phyloP scores from a whole-genome alignment of 2,888 invertebrate species.

The Volucella zonaria region DNA sequence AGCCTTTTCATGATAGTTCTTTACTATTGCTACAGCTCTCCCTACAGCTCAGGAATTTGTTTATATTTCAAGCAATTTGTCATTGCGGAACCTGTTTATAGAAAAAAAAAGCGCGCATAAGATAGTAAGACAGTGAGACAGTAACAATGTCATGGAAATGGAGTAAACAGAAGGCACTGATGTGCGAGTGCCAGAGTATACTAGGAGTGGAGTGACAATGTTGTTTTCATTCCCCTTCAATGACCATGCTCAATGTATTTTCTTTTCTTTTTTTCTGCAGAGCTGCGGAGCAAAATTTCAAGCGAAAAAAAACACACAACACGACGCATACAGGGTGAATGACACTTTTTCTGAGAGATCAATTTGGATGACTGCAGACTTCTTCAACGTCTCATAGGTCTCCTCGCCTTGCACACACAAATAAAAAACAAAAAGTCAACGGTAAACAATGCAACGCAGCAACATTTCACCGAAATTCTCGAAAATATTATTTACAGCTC shows the following conservation, averaged over 20 bases:
- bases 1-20: constrained; percentile 45
- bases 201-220: constrained; percentile 24
- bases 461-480: too few species aligned
- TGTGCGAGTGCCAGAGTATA: constrained; percentile 17
- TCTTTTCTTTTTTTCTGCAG: constrained; percentile 1
- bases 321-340: constrained; percentile 63
- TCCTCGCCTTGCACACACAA: too few species aligned
- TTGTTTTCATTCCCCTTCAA: constrained; percentile 52
- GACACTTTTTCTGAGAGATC: constrained; percentile 32
- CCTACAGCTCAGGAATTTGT: constrained; percentile 29
- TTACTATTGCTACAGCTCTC: constrained; percentile 5
- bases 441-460: too few species aligned
- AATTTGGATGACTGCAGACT: too few species aligned
- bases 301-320: constrained; percentile 34
- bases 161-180: constrained; percentile 35
- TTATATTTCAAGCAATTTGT: constrained; percentile 25
- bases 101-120: constrained; percentile 33
- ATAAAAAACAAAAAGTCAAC: too few species aligned
- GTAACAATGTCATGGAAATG: constrained; percentile 46
- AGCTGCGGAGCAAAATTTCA: constrained; percentile 16
- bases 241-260: constrained; percentile 52
- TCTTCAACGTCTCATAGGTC: too few species aligned
- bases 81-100: constrained; percentile 24
- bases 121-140: constrained; percentile 42
- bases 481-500: too few species aligned